Evolutionary conservation across 2,113 vertebrate genomes (phyloP).

Genomic region (Oophaga pumilio): DNA sequence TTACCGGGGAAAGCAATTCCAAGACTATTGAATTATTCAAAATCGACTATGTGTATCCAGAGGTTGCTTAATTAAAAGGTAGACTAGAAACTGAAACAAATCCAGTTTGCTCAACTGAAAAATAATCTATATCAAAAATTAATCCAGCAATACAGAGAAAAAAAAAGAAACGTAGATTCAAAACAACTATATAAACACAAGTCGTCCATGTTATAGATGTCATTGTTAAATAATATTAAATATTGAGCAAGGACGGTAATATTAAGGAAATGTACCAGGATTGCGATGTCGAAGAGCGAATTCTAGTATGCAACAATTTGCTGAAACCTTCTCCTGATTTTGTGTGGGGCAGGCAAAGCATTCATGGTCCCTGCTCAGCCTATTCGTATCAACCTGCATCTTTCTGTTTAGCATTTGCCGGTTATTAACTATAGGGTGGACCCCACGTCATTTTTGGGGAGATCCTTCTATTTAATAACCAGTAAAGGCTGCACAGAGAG

Average conservation of each 20-base stretch:
- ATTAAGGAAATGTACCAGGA: neutral
- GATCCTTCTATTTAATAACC: too few species aligned
- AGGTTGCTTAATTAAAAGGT: slow-evolving; percentile 83
- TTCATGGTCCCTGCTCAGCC: too few species aligned
- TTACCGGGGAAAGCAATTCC: neutral
- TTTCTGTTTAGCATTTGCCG: too few species aligned
- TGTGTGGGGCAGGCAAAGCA: too few species aligned
- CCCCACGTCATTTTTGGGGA: too few species aligned
- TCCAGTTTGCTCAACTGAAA: slow-evolving; percentile 76
- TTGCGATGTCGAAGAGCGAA: too few species aligned
- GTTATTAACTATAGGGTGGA: too few species aligned
- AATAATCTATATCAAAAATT: slow-evolving; percentile 69
- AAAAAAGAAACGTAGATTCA: slow-evolving; percentile 66
- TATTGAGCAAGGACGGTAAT: neutral
- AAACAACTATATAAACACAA: slow-evolving; percentile 62
- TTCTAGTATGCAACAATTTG: too few species aligned
- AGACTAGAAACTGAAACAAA: slow-evolving; percentile 81
- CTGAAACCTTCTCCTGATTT: too few species aligned
- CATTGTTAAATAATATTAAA: neutral
- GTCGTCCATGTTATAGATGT: slow-evolving; percentile 64
- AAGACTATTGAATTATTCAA: slow-evolving; percentile 79
- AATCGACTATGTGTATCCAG: slow-evolving; percentile 71
- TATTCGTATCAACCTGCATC: too few species aligned
- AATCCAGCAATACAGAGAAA: slow-evolving; percentile 70
- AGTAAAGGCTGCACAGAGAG: too few species aligned